These are phyloP conservation scores for Griposia aprilina DNA, from an alignment of 2,888 invertebrate species.

Conservation along the genomic window DNA sequence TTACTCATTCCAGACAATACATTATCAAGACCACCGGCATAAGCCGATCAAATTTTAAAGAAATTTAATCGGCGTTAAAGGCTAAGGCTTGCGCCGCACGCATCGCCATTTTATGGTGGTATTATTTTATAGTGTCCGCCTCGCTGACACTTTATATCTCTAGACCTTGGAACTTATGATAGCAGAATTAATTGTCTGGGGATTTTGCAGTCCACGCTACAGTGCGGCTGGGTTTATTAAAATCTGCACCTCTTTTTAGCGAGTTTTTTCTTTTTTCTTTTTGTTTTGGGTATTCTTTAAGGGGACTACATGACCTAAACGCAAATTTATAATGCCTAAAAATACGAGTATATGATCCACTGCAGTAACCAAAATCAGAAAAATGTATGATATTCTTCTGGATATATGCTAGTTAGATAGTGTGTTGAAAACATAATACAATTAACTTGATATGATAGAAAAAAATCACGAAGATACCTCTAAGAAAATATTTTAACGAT, in stretches of 20 bases:
- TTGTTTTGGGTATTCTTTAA: neutral
- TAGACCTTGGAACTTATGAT: constrained; percentile 47
- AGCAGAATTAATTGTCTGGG: constrained; percentile 44
- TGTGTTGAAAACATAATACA: too few species aligned
- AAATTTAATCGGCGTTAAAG: constrained; percentile 67
- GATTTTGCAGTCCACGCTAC: constrained; percentile 16
- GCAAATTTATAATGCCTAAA: too few species aligned
- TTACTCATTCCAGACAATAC: constrained; percentile 56
- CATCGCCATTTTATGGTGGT: constrained; percentile 60
- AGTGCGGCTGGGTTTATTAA: neutral
- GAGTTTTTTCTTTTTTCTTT: neutral
- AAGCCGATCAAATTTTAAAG: constrained; percentile 64
- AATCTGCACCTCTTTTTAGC: neutral
- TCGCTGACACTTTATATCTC: constrained; percentile 57
- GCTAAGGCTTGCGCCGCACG: constrained; percentile 43
- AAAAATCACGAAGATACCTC: too few species aligned
- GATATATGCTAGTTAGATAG: too few species aligned
- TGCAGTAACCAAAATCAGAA: too few species aligned
- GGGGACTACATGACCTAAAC: too few species aligned
- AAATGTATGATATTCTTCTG: too few species aligned
- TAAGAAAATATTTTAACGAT: too few species aligned
- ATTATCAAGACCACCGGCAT: constrained; percentile 63
- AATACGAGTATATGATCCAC: too few species aligned
- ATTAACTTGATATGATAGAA: too few species aligned
- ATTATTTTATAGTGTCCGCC: constrained; percentile 61